Conservation (phyloP, 2,888 invertebrate species). For the Agriopis leucophaearia region DNA sequence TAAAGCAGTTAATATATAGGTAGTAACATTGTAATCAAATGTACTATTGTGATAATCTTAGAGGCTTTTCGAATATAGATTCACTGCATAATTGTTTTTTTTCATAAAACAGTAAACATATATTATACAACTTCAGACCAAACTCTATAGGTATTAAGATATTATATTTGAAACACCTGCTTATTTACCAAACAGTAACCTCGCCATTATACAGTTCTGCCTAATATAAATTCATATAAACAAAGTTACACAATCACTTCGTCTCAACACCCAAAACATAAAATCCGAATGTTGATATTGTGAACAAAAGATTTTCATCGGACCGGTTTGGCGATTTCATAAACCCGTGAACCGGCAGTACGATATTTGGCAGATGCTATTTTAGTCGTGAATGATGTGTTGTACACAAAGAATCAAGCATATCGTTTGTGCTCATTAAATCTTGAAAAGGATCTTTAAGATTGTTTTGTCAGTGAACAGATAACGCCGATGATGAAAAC, state of each 20-base stretch:
- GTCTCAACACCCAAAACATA: constrained; percentile 41
- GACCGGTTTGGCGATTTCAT: constrained; percentile 62
- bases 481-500: constrained; percentile 37
- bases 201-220: constrained; percentile 26
- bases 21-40: background rate
- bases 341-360: constrained; percentile 45
- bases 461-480: constrained; percentile 50
- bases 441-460: constrained; percentile 45
- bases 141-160: background rate
- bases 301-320: constrained; percentile 57
- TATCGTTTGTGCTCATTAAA: constrained; percentile 52
- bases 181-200: constrained; percentile 31
- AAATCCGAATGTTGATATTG: constrained; percentile 50
- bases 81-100: background rate
- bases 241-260: constrained; percentile 52
- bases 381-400: constrained; percentile 53
- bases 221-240: constrained; percentile 53
- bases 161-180: constrained; percentile 27
- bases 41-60: background rate
- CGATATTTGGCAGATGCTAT: constrained; percentile 61
- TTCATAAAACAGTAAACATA: background rate
- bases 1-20: background rate
- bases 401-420: constrained; percentile 52
- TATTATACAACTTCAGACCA: background rate
- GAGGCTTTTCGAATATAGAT: background rate